Percentiles rank a stretch among this genome's conserved stretches.
These are phyloP conservation scores for Cryptomyrus ogoouensis DNA, from an alignment of 2,113 vertebrate genomes.

Conservation along the genomic window DNA sequence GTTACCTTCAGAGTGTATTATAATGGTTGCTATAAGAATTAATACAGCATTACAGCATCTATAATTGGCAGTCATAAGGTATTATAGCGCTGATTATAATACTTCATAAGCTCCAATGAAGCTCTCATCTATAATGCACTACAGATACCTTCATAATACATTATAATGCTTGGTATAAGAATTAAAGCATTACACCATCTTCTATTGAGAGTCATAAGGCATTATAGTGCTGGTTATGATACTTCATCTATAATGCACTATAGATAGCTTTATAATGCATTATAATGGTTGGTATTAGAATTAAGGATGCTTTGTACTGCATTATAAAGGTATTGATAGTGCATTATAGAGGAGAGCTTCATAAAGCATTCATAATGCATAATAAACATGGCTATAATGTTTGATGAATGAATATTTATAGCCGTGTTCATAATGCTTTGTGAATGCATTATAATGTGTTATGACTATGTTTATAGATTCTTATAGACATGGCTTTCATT, in stretches of 20 bases:
- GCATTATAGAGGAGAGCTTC: neutral
- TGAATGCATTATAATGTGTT: neutral
- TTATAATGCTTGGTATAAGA: neutral
- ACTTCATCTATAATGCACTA: no score
- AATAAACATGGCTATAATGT: neutral
- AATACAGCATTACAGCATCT: neutral
- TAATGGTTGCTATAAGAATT: neutral
- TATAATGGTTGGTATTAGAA: neutral
- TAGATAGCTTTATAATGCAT: no score
- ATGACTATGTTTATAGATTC: neutral
- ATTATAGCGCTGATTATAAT: neutral
- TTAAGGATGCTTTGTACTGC: neutral
- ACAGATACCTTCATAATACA: neutral
- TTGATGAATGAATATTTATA: neutral
- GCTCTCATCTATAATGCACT: neutral
- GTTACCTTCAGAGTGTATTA: neutral
- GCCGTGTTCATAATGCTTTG: neutral
- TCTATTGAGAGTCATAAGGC: no score
- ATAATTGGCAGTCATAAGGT: neutral
- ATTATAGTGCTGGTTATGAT: no score
- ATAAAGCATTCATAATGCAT: neutral
- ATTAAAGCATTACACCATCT: neutral
- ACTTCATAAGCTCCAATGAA: neutral
- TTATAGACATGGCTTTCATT: neutral
- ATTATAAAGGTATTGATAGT: neutral